Evolutionary conservation across 2,797 vertebrate species (phyloP).

Genomic region (Darevskia nairensis): DNA sequence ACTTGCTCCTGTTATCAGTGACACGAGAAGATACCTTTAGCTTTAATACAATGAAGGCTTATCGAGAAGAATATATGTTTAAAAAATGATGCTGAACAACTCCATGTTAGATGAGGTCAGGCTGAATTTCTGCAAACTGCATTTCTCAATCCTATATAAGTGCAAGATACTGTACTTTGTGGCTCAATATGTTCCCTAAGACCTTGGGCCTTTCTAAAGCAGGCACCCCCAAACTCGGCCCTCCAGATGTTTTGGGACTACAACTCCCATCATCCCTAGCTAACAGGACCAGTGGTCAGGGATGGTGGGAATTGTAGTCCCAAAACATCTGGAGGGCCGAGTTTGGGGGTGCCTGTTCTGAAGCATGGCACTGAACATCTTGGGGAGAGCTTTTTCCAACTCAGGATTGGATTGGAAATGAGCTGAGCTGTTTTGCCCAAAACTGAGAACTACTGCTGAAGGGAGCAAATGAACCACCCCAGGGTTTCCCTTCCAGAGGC

Average conservation of each 20-base stretch:
- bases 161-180: neutral
- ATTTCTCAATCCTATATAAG: neutral
- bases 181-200: neutral
- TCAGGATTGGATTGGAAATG: neutral
- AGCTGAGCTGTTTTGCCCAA: neutral
- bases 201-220: neutral
- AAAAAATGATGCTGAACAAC: neutral
- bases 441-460: neutral
- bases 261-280: no score
- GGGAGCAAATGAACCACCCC: no score
- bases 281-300: no score
- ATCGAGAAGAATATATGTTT: neutral
- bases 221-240: no score
- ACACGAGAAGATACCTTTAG: neutral
- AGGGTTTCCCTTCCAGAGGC: no score
- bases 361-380: neutral
- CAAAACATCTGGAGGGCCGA: no score
- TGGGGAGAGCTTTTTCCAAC: no score
- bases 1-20: neutral
- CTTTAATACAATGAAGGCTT: neutral
- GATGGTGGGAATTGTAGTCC: no score
- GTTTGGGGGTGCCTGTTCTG: neutral
- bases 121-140: neutral
- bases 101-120: neutral
- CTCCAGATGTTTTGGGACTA: no score